phyloP scores from a whole-genome alignment of 2,113 vertebrate species.

The Silurus asotus region DNA sequence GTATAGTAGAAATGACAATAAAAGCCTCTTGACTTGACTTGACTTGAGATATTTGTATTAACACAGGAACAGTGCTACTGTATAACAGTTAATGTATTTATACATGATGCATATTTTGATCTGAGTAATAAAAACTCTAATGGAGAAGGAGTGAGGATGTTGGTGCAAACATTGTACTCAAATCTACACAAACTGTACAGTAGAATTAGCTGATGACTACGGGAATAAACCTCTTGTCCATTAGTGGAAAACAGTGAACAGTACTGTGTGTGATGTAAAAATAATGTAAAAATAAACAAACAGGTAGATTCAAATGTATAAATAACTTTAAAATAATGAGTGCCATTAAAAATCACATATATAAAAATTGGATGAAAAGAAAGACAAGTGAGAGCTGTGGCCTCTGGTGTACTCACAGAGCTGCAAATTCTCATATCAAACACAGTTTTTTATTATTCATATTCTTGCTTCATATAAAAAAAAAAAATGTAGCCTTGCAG shows the following conservation, averaged over 20 bases:
- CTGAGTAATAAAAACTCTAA: not conserved
- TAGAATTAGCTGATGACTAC: not conserved
- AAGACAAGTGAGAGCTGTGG: slow-evolving; percentile 6
- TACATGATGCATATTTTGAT: not conserved
- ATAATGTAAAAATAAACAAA: not conserved
- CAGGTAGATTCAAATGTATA: not conserved
- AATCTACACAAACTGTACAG: not conserved
- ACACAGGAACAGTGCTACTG: too few species aligned
- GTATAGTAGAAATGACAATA: too few species aligned
- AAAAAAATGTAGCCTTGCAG: slow-evolving; percentile 47
- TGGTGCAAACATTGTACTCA: not conserved
- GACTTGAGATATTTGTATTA: not conserved
- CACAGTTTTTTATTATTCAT: slow-evolving; percentile 65
- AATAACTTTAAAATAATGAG: not conserved
- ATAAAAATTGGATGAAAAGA: too few species aligned
- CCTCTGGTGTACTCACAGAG: slow-evolving; percentile 55
- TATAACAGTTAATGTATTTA: too few species aligned
- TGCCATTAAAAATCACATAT: not conserved
- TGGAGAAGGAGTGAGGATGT: not conserved
- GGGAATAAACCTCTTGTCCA: not conserved
- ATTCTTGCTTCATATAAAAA: slow-evolving; percentile 52
- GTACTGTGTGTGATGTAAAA: not conserved
- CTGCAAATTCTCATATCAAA: slow-evolving; percentile 52
- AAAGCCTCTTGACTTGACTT: too few species aligned
- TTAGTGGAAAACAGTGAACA: not conserved